Conservation (phyloP, 2,888 invertebrate genomes). For the Drosophila ezoana region DNA sequence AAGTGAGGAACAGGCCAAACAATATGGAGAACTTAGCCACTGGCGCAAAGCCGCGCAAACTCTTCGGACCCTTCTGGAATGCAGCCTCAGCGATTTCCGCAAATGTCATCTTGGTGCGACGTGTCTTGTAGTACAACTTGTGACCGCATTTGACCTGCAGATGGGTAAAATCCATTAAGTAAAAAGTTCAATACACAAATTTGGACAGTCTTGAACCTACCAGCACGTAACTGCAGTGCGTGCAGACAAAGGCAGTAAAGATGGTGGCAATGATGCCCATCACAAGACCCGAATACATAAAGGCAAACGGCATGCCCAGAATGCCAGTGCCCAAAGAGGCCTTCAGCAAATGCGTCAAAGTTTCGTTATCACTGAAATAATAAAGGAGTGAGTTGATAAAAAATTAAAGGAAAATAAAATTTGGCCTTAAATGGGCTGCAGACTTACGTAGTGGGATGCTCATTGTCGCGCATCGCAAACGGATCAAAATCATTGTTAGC, state of each 20-base stretch:
- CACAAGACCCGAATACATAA: conserved; percentile 93
- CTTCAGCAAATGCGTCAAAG: conserved; percentile 96
- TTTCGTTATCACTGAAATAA: conserved; percentile 92
- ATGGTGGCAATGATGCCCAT: conserved; percentile 94
- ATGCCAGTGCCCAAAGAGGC: conserved; percentile 98
- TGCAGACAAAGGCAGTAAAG: conserved; percentile 94
- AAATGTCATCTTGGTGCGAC: conserved; percentile 91
- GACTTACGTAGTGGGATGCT: conserved; percentile 93
- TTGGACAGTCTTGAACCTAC: conserved; percentile 86
- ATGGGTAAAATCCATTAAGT: neutral
- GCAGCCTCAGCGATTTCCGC: conserved; percentile 94
- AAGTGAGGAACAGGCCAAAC: conserved; percentile 91
- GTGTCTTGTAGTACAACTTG: conserved; percentile 90
- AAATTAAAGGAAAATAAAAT: neutral
- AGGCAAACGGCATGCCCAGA: conserved; percentile 96
- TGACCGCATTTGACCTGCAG: conserved; percentile 92
- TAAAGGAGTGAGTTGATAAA: neutral
- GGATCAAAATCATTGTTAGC: conserved; percentile 89
- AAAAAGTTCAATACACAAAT: neutral
- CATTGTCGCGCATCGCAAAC: conserved; percentile 89
- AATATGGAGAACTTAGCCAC: conserved; percentile 83
- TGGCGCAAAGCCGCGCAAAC: conserved; percentile 88
- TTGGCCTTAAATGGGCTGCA: neutral
- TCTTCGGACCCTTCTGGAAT: conserved; percentile 91
- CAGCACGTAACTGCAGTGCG: conserved; percentile 97